A percentile compares a stretch with the other conserved stretches of the same genome.
phyloP scores from a whole-genome alignment of 2,797 vertebrate genomes.

The Hemitrygon akajei region DNA sequence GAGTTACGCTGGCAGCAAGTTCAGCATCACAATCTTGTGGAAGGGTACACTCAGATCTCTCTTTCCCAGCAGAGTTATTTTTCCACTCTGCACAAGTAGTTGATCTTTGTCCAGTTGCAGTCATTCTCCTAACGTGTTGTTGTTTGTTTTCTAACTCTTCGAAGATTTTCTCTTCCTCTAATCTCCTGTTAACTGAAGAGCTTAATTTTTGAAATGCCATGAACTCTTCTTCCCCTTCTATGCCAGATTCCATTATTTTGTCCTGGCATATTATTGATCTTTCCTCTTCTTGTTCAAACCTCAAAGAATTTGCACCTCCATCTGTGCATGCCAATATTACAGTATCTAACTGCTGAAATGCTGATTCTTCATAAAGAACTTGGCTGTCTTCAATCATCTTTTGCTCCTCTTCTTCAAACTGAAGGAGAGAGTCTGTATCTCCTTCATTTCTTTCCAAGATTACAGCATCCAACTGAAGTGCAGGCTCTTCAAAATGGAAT shows the following conservation, averaged over 20 bases:
- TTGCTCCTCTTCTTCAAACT: neutral
- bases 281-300: conserved; percentile 53
- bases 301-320: conserved; percentile 35
- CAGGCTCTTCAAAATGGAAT: neutral
- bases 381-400: neutral
- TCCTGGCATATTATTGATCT: no score
- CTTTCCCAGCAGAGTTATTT: neutral
- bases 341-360: neutral
- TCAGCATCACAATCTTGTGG: neutral
- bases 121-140: neutral
- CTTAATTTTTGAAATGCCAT: neutral
- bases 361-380: conserved; percentile 54
- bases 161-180: neutral
- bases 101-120: neutral
- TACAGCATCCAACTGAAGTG: neutral
- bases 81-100: neutral
- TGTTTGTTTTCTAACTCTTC: neutral
- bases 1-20: no score
- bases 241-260: neutral
- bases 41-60: neutral
- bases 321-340: neutral
- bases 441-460: neutral
- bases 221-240: neutral
- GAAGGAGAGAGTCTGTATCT: neutral
- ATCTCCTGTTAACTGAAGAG: neutral